Percentiles rank a stretch among this genome's conserved stretches.
Conservation (phyloP, 2,797 vertebrate genomes). For the Myiotriccus ornatus region DNA sequence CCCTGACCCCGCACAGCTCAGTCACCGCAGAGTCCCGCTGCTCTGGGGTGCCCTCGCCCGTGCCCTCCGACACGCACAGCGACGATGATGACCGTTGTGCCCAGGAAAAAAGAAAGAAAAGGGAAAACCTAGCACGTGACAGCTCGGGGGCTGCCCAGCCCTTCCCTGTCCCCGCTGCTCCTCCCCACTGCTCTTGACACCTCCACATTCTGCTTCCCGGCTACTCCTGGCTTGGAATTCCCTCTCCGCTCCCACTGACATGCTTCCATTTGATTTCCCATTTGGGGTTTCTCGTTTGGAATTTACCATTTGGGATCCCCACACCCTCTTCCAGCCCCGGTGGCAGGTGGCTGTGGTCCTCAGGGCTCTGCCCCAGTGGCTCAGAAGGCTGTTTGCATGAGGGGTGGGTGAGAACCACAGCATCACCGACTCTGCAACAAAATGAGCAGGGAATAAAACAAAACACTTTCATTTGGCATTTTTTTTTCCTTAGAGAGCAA, state of each 20-base stretch:
- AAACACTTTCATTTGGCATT: not conserved
- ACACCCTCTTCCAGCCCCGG: not conserved
- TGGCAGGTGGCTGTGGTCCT: rapidly evolving
- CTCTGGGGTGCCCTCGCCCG: not conserved
- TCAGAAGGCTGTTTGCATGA: too few species aligned
- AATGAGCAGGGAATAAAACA: not conserved
- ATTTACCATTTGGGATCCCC: not conserved
- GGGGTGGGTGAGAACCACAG: not conserved
- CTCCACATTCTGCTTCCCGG: not conserved
- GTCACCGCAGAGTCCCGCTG: too few species aligned
- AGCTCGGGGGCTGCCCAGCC: not conserved
- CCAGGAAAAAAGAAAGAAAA: too few species aligned
- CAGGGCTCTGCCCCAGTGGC: not conserved
- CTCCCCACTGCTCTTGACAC: not conserved
- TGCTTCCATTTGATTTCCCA: not conserved
- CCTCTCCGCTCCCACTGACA: not conserved
- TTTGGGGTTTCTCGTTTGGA: not conserved
- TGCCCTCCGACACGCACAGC: not conserved
- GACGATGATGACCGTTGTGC: too few species aligned
- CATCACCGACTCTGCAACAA: not conserved
- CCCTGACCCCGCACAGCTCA: not conserved
- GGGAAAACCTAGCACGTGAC: not conserved
- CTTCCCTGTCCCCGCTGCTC: not conserved
- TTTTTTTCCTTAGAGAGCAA: not conserved
- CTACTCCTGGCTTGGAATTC: not conserved